These are phyloP conservation scores for Peribatodes rhomboidaria DNA, from an alignment of 2,888 invertebrate species.

Conservation along the genomic window DNA sequence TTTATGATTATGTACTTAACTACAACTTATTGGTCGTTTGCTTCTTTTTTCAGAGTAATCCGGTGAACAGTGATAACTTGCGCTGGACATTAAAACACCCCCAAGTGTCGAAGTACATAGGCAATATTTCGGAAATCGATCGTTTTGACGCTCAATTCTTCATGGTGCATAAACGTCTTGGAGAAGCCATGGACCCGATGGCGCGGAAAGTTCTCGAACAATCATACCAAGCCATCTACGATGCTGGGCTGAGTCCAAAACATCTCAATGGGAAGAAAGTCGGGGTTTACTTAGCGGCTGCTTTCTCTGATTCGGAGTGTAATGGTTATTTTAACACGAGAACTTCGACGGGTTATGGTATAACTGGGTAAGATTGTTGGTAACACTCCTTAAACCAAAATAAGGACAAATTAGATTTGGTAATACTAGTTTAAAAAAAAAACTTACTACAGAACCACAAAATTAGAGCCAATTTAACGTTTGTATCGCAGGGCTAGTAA, in stretches of 20 bases:
- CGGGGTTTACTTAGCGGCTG: slow-evolving; percentile 74
- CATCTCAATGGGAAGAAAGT: slow-evolving; percentile 83
- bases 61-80: slow-evolving; percentile 87
- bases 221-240: slow-evolving; percentile 90
- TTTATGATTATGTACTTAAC: background rate
- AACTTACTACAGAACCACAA: too few relatives aligned
- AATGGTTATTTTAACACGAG: slow-evolving; percentile 9
- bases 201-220: slow-evolving; percentile 90
- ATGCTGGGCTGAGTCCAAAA: slow-evolving; percentile 88
- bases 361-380: slow-evolving; percentile 62
- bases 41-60: slow-evolving; percentile 82
- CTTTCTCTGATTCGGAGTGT: slow-evolving; percentile 88
- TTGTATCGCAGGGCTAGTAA: background rate
- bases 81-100: slow-evolving; percentile 68
- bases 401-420: too few relatives aligned
- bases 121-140: slow-evolving; percentile 86
- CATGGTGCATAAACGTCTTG: slow-evolving; percentile 89
- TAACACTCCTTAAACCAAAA: too few relatives aligned
- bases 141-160: slow-evolving; percentile 91
- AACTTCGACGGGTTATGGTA: slow-evolving; percentile 56
- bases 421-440: too few relatives aligned
- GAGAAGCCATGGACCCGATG: slow-evolving; percentile 77
- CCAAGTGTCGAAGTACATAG: slow-evolving; percentile 86
- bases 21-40: too few relatives aligned
- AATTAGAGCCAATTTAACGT: background rate